Base-by-base conservation (phyloP, 2,888 invertebrate genomes). In the Pseudococcus longispinus region DNA sequence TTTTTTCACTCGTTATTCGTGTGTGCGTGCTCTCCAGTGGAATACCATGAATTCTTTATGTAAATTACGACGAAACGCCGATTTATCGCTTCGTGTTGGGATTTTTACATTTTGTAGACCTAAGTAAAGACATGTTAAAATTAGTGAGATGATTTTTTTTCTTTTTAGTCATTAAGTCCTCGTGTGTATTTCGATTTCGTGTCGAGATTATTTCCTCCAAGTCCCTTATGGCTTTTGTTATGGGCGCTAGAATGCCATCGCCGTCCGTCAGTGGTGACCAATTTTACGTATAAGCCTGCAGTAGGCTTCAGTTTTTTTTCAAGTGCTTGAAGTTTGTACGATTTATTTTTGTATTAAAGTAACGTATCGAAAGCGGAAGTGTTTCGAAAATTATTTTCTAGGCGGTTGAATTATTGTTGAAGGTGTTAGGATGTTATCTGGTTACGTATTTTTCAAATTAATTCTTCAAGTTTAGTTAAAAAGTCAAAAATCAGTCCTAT, bases 101-200 rank as follows among this genome's bases (percentile, higher is more conserved):
- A 80, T 80, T 37, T 80, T 80, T 29, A 80, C 77, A 23, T 80
- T n/a, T 42, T 80, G 20, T 80, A 80, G 77, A 29, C 20, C 77
- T 80, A 80, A 37, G 77, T 42, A 42, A 80, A 80, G 77, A 80
- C 77, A 80, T 80, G 77, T 80, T 80, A 42, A 80, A 42, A 80
- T 80, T 80, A 80, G 77, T 80, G 77, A 37, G 77, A 80, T 80
- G 29, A 80, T 80, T 80, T 80, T 80, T 26, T 70, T 60, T 60
- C 23, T 23, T 60, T 13, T 60, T 60, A 60, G 23, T 60, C 23
- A 60, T 60, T 60, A 60, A 60, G 60, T 60, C 60, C 23, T 60
- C 60, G 23, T 60, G 60, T 60, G 23, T 60, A 23, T 23, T 60
- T 60, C 60, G 60, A 60, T 60, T 60, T 60, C 23, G 23, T 8